A percentile compares a stretch with the other conserved stretches of the same genome.
Evolutionary conservation across 2,113 vertebrate genomes (phyloP).

Genomic region (Leucosticte australis): DNA sequence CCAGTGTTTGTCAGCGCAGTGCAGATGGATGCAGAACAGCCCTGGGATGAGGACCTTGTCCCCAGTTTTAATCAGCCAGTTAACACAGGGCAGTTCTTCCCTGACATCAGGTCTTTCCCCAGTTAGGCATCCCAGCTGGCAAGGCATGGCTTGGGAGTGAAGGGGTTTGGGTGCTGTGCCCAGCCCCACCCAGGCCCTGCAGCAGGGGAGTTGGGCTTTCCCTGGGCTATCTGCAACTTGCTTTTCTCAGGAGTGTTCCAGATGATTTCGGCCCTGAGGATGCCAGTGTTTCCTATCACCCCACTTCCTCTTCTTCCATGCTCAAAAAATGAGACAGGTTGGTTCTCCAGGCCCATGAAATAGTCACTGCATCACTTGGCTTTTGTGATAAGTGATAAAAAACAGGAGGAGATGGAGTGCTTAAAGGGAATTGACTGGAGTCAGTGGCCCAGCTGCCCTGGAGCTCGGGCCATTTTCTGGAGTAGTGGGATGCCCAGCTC

Average conservation of each 20-base stretch:
- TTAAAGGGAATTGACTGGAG: background rate
- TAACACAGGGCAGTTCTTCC: background rate
- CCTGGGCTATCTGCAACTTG: background rate
- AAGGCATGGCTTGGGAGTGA: background rate
- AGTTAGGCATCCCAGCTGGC: background rate
- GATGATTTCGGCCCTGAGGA: background rate
- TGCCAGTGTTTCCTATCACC: background rate
- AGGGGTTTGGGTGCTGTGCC: background rate
- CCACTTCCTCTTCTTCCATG: background rate
- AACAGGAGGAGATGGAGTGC: background rate
- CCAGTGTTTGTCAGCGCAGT: background rate
- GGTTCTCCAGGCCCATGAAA: background rate
- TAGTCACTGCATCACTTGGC: background rate
- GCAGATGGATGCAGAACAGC: background rate
- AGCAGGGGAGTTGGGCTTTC: background rate
- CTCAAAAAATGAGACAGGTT: background rate
- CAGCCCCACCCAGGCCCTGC: background rate
- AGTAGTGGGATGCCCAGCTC: background rate
- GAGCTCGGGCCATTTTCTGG: background rate
- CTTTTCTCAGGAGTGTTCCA: background rate
- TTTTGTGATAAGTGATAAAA: background rate
- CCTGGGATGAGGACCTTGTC: background rate
- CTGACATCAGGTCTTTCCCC: background rate
- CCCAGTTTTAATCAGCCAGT: background rate
- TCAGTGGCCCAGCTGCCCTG: fast-evolving